Base-by-base conservation (phyloP, 1,140 invertebrate genomes). In the Pentalonia nigronervosa region DNA sequence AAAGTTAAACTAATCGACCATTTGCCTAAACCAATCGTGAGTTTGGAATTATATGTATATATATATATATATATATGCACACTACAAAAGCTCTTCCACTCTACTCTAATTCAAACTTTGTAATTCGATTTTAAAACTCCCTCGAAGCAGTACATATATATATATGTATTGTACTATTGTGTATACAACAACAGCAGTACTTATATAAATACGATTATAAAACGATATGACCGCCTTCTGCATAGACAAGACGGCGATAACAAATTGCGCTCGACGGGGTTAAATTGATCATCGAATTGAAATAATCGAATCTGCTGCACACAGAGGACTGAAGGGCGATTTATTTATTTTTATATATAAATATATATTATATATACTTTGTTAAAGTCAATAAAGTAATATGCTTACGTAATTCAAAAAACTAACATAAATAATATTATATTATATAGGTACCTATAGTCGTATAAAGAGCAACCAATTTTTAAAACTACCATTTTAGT, bases 81-180 rank as follows among this genome's bases (percentile, higher is more conserved):
- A 83, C 17, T 7, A 48, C 88, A 36, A 89, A 21, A 89, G 53
- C 50, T 89, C 36, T 21, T 41, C 50, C 36, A 89, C 36, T 89
- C 25, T 23, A 1, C 23, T 56, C 50, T 56, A 89, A 56, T 89
- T 56, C 88, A 56, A 89, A 89, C 48, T 89, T 89, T 56, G 21
- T 89, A 56, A 89, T 89, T 89, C 50, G 50, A 89, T 89, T 89
- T 89, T 76, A 76, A 89, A 89, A 41, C 88, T 89, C 87, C n/a
- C 48, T 3, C 8, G 23, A 53, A 34, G n/a, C 45, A 17, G 9
- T 30, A 7, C 6, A 47, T 23, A 84, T 25, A 84, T 45, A 84
- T n/a, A 30, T 14, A 60, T 60, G 56, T 60, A 60, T 60, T 60
- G 25, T 30, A 56, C 23, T 8, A 53, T 23, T 23, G 53, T 53